These are phyloP conservation scores for Phalera bucephala DNA, from an alignment of 2,888 invertebrate species.

Conservation along the genomic window DNA sequence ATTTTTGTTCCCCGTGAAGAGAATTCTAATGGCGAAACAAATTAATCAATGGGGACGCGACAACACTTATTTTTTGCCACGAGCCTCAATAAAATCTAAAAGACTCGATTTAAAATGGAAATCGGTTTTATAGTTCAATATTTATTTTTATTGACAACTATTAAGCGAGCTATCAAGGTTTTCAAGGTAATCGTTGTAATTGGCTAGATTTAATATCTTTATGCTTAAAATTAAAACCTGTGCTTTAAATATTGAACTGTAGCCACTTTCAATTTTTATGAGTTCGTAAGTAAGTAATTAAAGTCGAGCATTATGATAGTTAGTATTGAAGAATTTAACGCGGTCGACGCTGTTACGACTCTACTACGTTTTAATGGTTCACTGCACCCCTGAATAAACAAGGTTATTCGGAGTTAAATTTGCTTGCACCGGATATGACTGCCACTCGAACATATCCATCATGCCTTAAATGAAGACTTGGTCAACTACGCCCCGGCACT, in stretches of 20 bases:
- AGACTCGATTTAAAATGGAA: constrained; percentile 11
- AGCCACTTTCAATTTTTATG: constrained; percentile 72
- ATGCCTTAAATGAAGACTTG: constrained; percentile 62
- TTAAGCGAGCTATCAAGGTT: constrained; percentile 2
- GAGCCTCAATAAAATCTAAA: constrained; percentile 33
- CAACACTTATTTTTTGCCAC: constrained; percentile 56
- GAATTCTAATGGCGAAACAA: constrained; percentile 73
- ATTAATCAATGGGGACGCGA: constrained; percentile 72
- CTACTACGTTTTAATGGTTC: constrained; percentile 74
- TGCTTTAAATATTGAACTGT: constrained; percentile 63
- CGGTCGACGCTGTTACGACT: constrained; percentile 72
- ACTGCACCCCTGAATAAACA: constrained; percentile 81
- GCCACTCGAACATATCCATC: constrained; percentile 76
- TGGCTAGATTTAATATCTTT: constrained; percentile 58
- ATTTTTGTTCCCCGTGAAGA: constrained; percentile 62
- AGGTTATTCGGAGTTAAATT: constrained; percentile 75
- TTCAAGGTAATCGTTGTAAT: constrained; percentile 42
- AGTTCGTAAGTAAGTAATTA: constrained; percentile 78
- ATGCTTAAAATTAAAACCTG: constrained; percentile 58
- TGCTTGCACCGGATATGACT: constrained; percentile 78
- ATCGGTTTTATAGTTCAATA: constrained; percentile 10
- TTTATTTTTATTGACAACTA: too few relatives aligned
- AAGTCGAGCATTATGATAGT: constrained; percentile 76
- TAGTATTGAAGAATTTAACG: constrained; percentile 79
- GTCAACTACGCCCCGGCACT: constrained; percentile 50